These are phyloP conservation scores for Temnothorax ravouxi DNA, from an alignment of 2,888 invertebrate species.

Conservation along the genomic window DNA sequence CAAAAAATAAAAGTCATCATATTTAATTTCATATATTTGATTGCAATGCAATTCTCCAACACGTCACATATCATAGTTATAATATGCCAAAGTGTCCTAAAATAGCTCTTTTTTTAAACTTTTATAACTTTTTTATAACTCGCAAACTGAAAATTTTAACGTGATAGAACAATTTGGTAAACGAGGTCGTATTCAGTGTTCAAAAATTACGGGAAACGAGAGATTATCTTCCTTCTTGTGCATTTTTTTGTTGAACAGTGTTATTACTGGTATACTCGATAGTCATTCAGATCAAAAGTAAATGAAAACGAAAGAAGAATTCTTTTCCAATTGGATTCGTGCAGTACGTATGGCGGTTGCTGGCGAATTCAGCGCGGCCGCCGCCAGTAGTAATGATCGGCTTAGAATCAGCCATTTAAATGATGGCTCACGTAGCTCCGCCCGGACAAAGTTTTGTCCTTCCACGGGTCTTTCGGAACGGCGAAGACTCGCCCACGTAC, in stretches of 20 bases:
- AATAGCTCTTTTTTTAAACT: neutral
- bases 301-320: slow-evolving; percentile 40
- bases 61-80: neutral
- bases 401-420: slow-evolving; percentile 83
- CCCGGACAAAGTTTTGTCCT: slow-evolving; percentile 78
- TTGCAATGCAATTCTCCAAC: neutral
- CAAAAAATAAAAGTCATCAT: neutral
- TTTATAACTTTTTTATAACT: neutral
- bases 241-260: neutral
- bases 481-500: slow-evolving; percentile 41
- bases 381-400: slow-evolving; percentile 68
- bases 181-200: neutral
- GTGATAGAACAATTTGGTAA: neutral
- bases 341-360: slow-evolving; percentile 16
- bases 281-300: neutral
- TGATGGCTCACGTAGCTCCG: slow-evolving; percentile 80
- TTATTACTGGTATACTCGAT: neutral
- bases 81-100: neutral
- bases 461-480: slow-evolving; percentile 8
- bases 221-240: neutral
- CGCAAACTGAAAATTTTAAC: neutral
- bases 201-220: neutral
- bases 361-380: slow-evolving; percentile 54
- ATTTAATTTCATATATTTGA: neutral
- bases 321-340: slow-evolving; percentile 31